Percentiles rank a stretch among this genome's conserved stretches.
These are phyloP conservation scores for Menidia menidia DNA, from an alignment of 2,797 vertebrate genomes.

Conservation along the genomic window DNA sequence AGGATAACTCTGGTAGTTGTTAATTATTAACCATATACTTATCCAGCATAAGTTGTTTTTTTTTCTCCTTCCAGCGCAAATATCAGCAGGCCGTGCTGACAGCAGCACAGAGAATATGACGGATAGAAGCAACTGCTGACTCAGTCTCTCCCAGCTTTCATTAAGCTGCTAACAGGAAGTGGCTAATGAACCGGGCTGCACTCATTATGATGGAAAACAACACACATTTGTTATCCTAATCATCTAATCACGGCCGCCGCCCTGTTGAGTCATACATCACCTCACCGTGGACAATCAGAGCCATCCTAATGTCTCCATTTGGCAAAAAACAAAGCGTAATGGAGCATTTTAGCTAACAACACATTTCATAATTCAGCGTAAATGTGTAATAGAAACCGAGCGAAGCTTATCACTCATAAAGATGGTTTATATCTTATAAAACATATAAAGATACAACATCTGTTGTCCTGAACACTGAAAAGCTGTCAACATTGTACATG, in stretches of 20 bases:
- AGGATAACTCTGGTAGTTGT: no score
- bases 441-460: no score
- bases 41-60: neutral
- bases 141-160: conserved; percentile 52
- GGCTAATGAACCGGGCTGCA: conserved; percentile 65
- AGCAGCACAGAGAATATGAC: conserved; percentile 40
- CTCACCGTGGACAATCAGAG: conserved; percentile 48
- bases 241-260: conserved; percentile 60
- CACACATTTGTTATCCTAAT: conserved; percentile 67
- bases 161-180: conserved; percentile 65
- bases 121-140: conserved; percentile 33
- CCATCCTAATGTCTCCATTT: conserved; percentile 41
- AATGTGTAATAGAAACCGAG: conserved; percentile 10
- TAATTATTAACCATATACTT: neutral
- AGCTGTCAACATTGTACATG: no score
- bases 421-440: no score
- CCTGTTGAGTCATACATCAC: conserved; percentile 60
- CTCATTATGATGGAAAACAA: conserved; percentile 63
- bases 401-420: neutral
- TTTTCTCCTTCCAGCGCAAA: neutral
- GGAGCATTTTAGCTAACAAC: conserved; percentile 24
- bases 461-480: no score
- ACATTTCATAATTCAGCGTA: conserved; percentile 38
- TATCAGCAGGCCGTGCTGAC: conserved; percentile 9
- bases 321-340: conserved; percentile 40